Evolutionary conservation across 2,113 vertebrate species (phyloP).

Genomic region (Colinus virginianus): DNA sequence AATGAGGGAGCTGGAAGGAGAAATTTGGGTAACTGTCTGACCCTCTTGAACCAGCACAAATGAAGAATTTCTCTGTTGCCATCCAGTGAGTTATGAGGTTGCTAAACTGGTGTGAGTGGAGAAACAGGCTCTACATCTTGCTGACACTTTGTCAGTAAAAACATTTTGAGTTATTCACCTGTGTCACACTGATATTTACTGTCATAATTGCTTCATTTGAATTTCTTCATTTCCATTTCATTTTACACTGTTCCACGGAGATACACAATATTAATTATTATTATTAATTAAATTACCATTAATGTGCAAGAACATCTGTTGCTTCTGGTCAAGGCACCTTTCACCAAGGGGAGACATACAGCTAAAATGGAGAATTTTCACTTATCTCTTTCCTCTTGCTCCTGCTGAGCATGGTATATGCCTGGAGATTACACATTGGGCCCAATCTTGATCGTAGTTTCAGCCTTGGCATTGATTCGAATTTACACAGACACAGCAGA

Average conservation of each 20-base stretch:
- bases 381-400: not conserved
- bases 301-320: not conserved
- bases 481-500: slow-evolving; percentile 17
- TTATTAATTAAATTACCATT: not conserved
- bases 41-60: slow-evolving; percentile 35
- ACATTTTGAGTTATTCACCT: slow-evolving; percentile 37
- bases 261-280: not conserved
- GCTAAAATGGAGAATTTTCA: not conserved
- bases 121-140: slow-evolving; percentile 35
- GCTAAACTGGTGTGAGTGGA: slow-evolving; percentile 34
- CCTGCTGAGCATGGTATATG: not conserved
- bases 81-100: slow-evolving; percentile 11
- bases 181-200: slow-evolving; percentile 37
- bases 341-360: not conserved
- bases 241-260: slow-evolving; percentile 30
- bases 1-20: not conserved
- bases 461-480: not conserved
- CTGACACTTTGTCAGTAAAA: slow-evolving; percentile 12
- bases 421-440: not conserved
- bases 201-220: slow-evolving; percentile 14
- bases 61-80: slow-evolving; percentile 29
- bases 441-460: not conserved
- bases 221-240: slow-evolving; percentile 42
- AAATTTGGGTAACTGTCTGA: slow-evolving; percentile 12
- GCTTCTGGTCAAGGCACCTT: not conserved